These are phyloP conservation scores for Pachyrhynchus sulphureomaculatus DNA, from an alignment of 1,140 invertebrate genomes.

Conservation along the genomic window DNA sequence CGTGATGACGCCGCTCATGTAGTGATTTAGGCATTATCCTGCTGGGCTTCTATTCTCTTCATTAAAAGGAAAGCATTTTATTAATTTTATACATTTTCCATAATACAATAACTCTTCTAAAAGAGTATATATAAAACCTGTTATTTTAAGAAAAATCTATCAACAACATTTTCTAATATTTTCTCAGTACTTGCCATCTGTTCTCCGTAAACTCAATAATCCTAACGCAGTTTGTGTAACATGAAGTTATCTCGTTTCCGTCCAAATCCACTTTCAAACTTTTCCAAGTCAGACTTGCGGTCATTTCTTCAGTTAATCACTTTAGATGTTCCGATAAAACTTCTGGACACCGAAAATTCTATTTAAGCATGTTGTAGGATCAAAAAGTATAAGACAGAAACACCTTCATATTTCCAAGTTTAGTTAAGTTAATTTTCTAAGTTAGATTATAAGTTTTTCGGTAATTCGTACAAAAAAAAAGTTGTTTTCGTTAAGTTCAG, in stretches of 20 bases:
- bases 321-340: slow-evolving; percentile 35
- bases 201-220: slow-evolving; percentile 35
- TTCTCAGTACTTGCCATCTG: slow-evolving; percentile 23
- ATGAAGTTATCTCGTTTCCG: slow-evolving; percentile 47
- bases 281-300: slow-evolving; percentile 40
- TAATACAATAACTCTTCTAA: too few species aligned
- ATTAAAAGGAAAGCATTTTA: too few species aligned
- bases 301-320: slow-evolving; percentile 37
- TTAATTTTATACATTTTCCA: too few species aligned
- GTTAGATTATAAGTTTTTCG: too few species aligned
- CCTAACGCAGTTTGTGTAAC: slow-evolving; percentile 45
- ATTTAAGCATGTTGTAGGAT: slow-evolving; percentile 10
- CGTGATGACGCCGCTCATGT: too few species aligned
- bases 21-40: too few species aligned
- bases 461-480: too few species aligned
- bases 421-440: too few species aligned
- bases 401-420: slow-evolving; percentile 3
- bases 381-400: neutral
- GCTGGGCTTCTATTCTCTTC: too few species aligned
- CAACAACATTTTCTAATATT: slow-evolving; percentile 15
- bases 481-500: too few species aligned
- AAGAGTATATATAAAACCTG: neutral
- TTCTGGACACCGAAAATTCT: slow-evolving; percentile 26
- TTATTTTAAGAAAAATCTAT: neutral
- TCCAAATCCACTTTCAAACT: slow-evolving; percentile 44